Evolutionary conservation across 2,113 vertebrate species (phyloP).

Genomic region (Craseonycteris thonglongyai): DNA sequence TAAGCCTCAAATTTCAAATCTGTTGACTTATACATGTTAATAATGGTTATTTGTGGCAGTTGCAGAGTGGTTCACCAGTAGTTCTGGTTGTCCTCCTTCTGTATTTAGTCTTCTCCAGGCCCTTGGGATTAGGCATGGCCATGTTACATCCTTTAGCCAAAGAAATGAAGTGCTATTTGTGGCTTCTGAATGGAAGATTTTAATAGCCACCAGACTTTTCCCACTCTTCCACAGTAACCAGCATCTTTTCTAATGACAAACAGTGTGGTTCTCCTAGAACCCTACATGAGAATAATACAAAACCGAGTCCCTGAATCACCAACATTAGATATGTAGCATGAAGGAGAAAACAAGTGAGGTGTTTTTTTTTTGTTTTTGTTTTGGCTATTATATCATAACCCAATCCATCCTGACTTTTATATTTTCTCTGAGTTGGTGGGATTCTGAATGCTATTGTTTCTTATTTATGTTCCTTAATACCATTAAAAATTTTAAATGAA

Average conservation of each 20-base stretch:
- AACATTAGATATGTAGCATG: background rate
- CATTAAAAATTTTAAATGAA: background rate
- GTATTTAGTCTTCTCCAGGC: background rate
- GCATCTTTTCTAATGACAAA: background rate
- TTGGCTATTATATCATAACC: background rate
- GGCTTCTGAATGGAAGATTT: background rate
- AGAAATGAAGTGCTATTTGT: background rate
- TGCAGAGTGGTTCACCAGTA: background rate
- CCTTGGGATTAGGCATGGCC: background rate
- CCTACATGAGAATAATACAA: background rate
- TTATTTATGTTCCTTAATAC: background rate
- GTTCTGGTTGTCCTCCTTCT: background rate
- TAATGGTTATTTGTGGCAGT: background rate
- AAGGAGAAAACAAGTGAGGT: background rate
- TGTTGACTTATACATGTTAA: background rate
- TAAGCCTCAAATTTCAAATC: background rate
- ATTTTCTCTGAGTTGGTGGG: background rate
- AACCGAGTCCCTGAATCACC: background rate
- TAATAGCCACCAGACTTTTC: background rate
- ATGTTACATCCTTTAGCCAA: background rate
- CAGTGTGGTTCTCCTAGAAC: background rate
- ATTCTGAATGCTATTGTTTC: background rate
- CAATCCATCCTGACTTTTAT: background rate
- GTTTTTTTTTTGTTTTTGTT: conserved; percentile 2
- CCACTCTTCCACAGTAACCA: background rate